phyloP scores from a whole-genome alignment of 2,797 vertebrate species.

The Spheniscus humboldti region DNA sequence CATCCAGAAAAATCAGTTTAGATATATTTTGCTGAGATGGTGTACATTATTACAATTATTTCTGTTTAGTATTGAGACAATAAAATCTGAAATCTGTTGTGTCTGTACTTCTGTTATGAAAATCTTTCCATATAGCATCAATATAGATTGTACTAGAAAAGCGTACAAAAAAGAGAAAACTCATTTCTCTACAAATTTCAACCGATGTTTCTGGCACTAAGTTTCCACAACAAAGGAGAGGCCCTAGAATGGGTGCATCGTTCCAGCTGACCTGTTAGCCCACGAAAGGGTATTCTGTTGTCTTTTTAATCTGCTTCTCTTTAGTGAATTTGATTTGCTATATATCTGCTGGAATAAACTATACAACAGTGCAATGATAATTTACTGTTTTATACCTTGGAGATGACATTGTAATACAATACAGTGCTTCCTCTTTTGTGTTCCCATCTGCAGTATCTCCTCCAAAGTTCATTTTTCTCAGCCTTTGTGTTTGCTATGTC shows the following conservation, averaged over 20 bases:
- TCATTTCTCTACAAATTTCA: background rate
- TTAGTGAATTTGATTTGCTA: background rate
- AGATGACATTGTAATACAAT: background rate
- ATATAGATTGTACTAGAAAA: too few relatives aligned
- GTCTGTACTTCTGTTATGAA: background rate
- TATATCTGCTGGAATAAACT: background rate
- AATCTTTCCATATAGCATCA: background rate
- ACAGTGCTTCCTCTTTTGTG: background rate
- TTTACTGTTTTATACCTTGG: background rate
- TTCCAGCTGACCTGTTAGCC: background rate
- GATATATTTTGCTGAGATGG: background rate
- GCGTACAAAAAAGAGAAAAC: background rate
- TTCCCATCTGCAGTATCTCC: background rate
- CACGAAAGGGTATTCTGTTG: background rate
- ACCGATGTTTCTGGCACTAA: background rate
- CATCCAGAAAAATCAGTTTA: fast-evolving
- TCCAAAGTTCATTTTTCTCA: background rate
- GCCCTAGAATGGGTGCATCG: fast-evolving
- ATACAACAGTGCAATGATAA: background rate
- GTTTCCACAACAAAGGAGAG: background rate
- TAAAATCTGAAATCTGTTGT: background rate
- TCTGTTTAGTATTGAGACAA: background rate
- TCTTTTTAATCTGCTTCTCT: background rate
- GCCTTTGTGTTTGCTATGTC: background rate
- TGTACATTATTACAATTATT: background rate